Evolutionary conservation across 2,113 vertebrate species (phyloP), one percentile per base, ranked within the genome.

Genomic region (Onychostruthus taczanowskii): DNA sequence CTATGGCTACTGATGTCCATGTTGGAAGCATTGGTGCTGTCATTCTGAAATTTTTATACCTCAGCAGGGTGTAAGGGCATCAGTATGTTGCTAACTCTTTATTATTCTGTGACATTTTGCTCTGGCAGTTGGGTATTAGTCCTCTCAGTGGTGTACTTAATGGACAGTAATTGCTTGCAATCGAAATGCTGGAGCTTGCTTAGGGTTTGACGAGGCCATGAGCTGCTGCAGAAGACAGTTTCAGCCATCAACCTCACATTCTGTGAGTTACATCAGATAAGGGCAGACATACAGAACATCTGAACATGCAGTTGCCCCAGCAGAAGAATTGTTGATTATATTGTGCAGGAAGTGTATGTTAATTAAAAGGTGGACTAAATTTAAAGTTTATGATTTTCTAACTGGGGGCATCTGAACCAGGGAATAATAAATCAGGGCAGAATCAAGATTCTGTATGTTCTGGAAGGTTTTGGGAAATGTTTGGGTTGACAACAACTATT

Each of bases 81-180:
- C 80, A 89, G n/a, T 46, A 89, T 50, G 55, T 28, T 84, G 68
- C 76, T 89, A 92, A 90, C 21, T 62, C 68, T 84, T 62, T 56
- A 82, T 90, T 85, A 90, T 62, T 93, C 91, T 89, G 73, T 89
- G 73, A 93, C 84, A 92, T 90, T 86, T 87, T 91, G 73, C 76
- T 87, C 43, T 20, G 43, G 89, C 47, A 91, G 69, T 63, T 13
- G n/a, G 82, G 75, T 41, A 66, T 80, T 79, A 76, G 58, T 53
- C 49, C 49, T 67, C 88, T 79, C 68, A 31, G 52, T 64, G 75
- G 58, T 70, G 53, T 47, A 80, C 55, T 90, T 82, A 86, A 89
- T 69, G 72, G 76, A 89, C 46, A 58, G 31, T 74, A 84, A 85
- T 73, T 94, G 46, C 78, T 72, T 78, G 47, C 27, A 85, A 58